Evolutionary conservation across 2,888 invertebrate genomes (phyloP), one percentile per base, ranked within the genome.

Genomic region (Drosophila meridiana): DNA sequence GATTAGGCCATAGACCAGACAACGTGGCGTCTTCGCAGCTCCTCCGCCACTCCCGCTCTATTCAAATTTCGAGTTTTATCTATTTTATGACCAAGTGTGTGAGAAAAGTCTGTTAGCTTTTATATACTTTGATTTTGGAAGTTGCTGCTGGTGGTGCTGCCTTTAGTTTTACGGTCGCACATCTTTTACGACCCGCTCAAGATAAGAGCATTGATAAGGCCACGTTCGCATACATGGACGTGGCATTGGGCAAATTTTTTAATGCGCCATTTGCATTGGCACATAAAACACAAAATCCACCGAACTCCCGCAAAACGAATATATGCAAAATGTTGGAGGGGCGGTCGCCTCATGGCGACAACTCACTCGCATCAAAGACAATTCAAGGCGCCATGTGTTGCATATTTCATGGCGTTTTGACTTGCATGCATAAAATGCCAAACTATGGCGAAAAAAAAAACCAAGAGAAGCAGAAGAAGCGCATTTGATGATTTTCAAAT

Each of bases 331-430:
- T 56, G 13, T 20, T 47, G 52, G 14, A 20, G 20, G 57, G 61
- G 62, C 45, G 40, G 32, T 45, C 42, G 30, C 0, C 14, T 26
- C 20, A 48, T 28, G 64, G 43, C 69, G 64, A 72, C 75, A 69
- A 47, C 40, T 60, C 76, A 43, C 47, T 53, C 73, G 53, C 78
- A 86, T 89, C 82, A 85, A 89, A 73, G 82, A 83, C 89, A 77
- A 79, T 83, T 89, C 79, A 65, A 70, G 87, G 89, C 84, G 71
- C 82, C 85, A 79, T 87, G 85, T 85, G 87, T 83, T 85, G 85
- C 85, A 85, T 85, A 85, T 89, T 85, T 89, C 89, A 85, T 87
- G 87, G 87, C 76, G 72, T 82, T 85, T 85, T 85, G 63, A 73
- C 77, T 75, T 76, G 36, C 57, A 80, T 69, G 78, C 88, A 82